Evolutionary conservation across 2,113 vertebrate species (phyloP).

Genomic region (Microcebus lehilahytsara): DNA sequence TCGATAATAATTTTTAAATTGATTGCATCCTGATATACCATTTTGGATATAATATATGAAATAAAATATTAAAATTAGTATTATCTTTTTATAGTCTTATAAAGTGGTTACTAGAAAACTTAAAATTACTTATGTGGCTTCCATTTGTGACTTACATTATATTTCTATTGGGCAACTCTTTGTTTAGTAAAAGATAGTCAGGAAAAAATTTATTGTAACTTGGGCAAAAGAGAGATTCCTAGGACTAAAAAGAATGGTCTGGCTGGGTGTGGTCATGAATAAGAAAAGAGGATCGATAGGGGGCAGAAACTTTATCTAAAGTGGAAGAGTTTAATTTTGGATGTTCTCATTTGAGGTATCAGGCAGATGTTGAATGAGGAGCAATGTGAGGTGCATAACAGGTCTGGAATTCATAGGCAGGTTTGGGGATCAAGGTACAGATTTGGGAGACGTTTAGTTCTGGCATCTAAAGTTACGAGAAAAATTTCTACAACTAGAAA

Average conservation of each 20-base stretch:
- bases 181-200: background rate
- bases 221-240: background rate
- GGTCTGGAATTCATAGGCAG: background rate
- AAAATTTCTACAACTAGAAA: background rate
- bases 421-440: background rate
- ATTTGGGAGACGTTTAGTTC: background rate
- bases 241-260: background rate
- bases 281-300: background rate
- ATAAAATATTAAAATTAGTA: background rate
- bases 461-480: background rate
- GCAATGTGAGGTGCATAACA: background rate
- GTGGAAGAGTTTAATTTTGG: background rate
- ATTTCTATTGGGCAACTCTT: background rate
- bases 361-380: background rate
- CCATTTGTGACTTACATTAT: too few relatives aligned
- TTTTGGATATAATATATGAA: background rate
- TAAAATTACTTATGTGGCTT: background rate
- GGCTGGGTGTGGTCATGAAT: background rate
- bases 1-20: background rate
- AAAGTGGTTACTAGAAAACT: background rate
- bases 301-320: background rate
- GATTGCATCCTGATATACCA: background rate
- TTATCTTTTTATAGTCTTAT: background rate
- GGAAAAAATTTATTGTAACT: background rate
- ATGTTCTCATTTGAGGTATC: background rate